Evolutionary conservation across 2,113 vertebrate genomes (phyloP), one percentile per base, ranked within the genome.

Genomic region (Ictidomys tridecemlineatus): DNA sequence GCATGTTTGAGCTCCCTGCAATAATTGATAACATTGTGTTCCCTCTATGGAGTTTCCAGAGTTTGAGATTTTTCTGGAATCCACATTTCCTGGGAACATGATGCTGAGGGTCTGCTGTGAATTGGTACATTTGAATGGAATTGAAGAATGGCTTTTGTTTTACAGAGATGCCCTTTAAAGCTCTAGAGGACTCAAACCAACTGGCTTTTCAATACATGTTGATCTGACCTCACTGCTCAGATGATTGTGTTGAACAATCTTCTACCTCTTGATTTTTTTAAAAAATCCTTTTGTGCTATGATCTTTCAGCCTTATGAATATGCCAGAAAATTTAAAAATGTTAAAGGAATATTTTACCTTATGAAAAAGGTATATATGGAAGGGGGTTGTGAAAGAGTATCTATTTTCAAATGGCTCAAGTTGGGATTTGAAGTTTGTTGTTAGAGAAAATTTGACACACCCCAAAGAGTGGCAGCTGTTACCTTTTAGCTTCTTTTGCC

Each of bases 1-100:
- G 97, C 45, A 95, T 85, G 87, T 94, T 96, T 95, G 77, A 93
- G 92, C 94, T 95, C 93, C 93, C 45, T 97, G 85, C 53, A 92
- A 72, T 89, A 37, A 80, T 93, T 91, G 78, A 89, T 94, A 97
- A 78, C 84, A 95, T 14, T 93, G 53, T 96, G 24, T 28, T 93
- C 58, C 67, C 8, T 70, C 73, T 86, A 1, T 4, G 2, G 70
- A 95, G 67, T n/a, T 83, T 83, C 67, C 89, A 95, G 73, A 89
- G n/a, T 94, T 45, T 45, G 30, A 97, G 37, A 8, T 13, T 95
- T 96, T 94, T 79, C 87, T 93, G 80, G 53, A 92, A 65, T 94
- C 39, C 1, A 5, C 4, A 65, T 30, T 89, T 94, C 53, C 45
- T 78, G 65, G 51, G 73, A 93, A 53, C 42, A 56, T 26, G 24